Conservation (phyloP, 2,888 invertebrate genomes). For the Lottia scabra region DNA sequence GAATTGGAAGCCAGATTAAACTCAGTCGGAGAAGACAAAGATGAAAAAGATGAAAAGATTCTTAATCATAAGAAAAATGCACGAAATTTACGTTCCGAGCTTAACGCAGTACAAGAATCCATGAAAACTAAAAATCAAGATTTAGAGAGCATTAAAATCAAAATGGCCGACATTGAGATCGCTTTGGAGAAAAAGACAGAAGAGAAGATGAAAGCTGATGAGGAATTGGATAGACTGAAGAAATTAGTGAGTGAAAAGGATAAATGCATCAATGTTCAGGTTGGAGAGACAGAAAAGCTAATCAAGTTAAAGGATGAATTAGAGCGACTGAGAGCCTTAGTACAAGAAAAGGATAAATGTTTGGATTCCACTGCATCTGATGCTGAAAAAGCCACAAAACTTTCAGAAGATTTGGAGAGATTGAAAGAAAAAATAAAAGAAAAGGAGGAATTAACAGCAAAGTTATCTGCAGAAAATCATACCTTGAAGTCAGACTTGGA, state of each 20-base stretch:
- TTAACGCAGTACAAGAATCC: constrained; percentile 11
- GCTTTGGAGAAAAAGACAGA: constrained; percentile 25
- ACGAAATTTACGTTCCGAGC: constrained; percentile 6
- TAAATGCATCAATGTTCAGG: constrained; percentile 11
- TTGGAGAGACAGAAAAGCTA: constrained; percentile 21
- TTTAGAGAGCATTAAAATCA: constrained; percentile 11
- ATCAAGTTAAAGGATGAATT: constrained; percentile 74
- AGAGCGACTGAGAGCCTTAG: constrained; percentile 69
- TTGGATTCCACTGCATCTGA: constrained; percentile 23
- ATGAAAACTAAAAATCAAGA: constrained; percentile 6
- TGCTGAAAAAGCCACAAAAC: background rate
- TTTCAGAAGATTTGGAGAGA: constrained; percentile 5
- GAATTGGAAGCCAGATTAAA: constrained; percentile 29
- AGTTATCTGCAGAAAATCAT: background rate
- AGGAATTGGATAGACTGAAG: constrained; percentile 12
- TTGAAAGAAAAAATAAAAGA: constrained; percentile 18
- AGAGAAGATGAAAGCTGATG: constrained; percentile 12
- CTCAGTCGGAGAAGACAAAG: constrained; percentile 10
- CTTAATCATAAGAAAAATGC: constrained; percentile 12
- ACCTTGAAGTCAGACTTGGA: constrained; percentile 15
- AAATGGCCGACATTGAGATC: constrained; percentile 12
- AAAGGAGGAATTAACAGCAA: constrained; percentile 23
- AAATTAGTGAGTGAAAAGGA: constrained; percentile 16
- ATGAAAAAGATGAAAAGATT: constrained; percentile 22
- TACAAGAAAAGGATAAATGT: constrained; percentile 23